Conservation (phyloP, 1,140 invertebrate species). For the Diorhabda carinulata region DNA sequence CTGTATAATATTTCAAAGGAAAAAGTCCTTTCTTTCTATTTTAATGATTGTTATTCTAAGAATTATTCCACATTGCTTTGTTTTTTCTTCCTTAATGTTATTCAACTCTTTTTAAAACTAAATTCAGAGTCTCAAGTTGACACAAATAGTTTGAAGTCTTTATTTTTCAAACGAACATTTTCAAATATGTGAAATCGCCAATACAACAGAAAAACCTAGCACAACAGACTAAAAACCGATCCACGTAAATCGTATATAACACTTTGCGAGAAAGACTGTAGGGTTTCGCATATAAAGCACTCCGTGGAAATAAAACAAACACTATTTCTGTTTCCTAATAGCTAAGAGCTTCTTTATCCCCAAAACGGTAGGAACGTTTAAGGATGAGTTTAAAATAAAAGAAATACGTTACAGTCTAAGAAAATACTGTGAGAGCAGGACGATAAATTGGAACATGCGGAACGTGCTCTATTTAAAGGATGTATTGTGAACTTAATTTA, state of each 20-base stretch:
- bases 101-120: too few species aligned
- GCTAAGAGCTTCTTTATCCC: conserved; percentile 24
- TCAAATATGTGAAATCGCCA: too few species aligned
- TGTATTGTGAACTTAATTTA: too few species aligned
- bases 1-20: too few species aligned
- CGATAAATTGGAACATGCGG: conserved; percentile 24
- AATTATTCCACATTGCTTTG: too few species aligned
- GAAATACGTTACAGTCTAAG: conserved; percentile 17
- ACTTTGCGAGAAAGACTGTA: conserved; percentile 21
- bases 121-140: too few species aligned
- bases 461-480: conserved; percentile 15
- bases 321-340: conserved; percentile 31
- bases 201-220: too few species aligned
- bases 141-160: too few species aligned
- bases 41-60: too few species aligned
- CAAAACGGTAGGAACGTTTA: conserved; percentile 18
- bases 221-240: conserved; percentile 25
- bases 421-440: conserved; percentile 11
- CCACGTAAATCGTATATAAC: conserved; percentile 23
- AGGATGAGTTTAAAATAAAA: not conserved
- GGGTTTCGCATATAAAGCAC: conserved; percentile 25
- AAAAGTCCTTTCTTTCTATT: too few species aligned
- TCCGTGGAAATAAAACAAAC: conserved; percentile 27
- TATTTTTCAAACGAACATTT: too few species aligned
- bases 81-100: too few species aligned